Evolutionary conservation across 1,140 invertebrate species (phyloP).

Genomic region (Rhyacophila brunnea): DNA sequence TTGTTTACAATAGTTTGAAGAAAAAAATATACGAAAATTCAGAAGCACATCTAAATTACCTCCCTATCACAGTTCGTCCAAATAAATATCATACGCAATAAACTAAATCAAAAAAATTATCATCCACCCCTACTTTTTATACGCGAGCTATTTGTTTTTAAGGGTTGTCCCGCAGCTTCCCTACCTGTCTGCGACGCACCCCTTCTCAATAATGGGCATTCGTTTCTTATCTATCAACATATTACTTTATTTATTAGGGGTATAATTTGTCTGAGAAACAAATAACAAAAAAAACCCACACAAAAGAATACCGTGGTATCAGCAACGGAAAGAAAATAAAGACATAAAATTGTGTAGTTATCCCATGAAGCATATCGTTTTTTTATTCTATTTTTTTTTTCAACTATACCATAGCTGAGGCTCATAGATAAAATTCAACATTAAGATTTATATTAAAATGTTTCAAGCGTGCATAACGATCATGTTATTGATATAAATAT

Average conservation of each 20-base stretch:
- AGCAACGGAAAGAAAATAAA: conserved; percentile 14
- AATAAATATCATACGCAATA: no score
- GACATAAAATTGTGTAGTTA: conserved; percentile 17
- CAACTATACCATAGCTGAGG: neutral
- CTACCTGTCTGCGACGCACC: conserved; percentile 13
- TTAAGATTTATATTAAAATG: neutral
- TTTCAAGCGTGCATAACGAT: neutral
- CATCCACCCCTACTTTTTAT: neutral
- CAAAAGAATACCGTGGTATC: conserved; percentile 8
- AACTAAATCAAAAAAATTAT: no score
- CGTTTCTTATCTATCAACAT: conserved; percentile 30
- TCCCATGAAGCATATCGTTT: neutral
- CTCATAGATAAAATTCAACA: neutral
- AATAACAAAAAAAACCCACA: conserved; percentile 1
- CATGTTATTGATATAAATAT: neutral
- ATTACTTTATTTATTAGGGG: conserved; percentile 31
- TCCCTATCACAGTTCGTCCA: no score
- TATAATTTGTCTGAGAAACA: conserved; percentile 26
- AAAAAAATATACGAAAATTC: no score
- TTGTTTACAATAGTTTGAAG: no score
- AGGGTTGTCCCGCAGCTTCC: conserved; percentile 16
- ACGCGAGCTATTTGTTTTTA: conserved; percentile 2
- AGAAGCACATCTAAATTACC: no score
- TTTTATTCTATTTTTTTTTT: neutral
- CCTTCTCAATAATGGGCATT: conserved; percentile 18